Evolutionary conservation across 2,113 vertebrate species (phyloP), one percentile per base, ranked within the genome.

Genomic region (Colius striatus): DNA sequence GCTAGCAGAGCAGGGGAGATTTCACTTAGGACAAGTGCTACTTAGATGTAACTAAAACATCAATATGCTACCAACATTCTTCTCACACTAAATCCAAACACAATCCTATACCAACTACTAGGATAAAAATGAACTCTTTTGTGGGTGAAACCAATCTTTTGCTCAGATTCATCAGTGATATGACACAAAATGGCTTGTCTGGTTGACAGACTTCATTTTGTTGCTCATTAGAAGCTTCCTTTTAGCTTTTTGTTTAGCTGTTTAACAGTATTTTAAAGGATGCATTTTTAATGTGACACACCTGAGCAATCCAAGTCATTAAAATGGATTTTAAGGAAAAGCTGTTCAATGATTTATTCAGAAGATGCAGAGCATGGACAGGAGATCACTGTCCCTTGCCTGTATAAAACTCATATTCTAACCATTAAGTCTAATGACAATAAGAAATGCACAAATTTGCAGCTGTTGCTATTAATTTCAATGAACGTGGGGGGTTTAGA

Each of bases 401-500:
- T 73, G 8, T 51, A 32, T 67, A 83, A 94, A 91, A 94, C 66
- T 70, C 73, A 36, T 12, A 9, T 25, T 77, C 36, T 55, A 78
- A 91, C 38, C 55, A 67, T 50, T 67, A 89, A 86, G 34, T 78
- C 68, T 94, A 94, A 96, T 54, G 66, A 89, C 30, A 63, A 5
- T 78, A 75, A 89, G 54, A 95, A 95, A 89, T 63, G 43, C 13
- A 55, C 91, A 84, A 94, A 86, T 78, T 84, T 60, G 38, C 58
- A 68, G 76, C 74, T 89, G 34, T 85, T 84, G 57, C 80, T 95
- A 75, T 96, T 97, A 87, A 90, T 95, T 87, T 96, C 95, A 96
- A 97, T 97, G 94, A 97, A 96, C 94, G 57, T 84, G 76, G 53
- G 80, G 72, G 66, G 30, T 74, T 95, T 96, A 79, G 80, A 75